Conservation (phyloP, 2,888 invertebrate species). For the Endomychus coccineus region DNA sequence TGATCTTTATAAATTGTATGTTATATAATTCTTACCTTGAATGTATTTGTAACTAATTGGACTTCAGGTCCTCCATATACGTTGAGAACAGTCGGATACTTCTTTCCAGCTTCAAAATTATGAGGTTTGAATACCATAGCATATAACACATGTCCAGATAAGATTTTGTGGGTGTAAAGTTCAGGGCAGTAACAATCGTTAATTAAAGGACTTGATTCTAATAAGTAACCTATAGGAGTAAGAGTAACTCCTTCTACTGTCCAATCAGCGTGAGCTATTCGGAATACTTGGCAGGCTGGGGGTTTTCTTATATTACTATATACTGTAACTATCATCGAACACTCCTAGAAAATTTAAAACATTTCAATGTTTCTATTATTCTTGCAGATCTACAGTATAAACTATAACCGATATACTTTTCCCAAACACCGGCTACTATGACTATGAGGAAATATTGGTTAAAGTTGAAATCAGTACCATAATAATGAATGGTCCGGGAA, state of each 20-base stretch:
- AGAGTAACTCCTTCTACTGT: slow-evolving; percentile 61
- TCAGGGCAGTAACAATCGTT: slow-evolving; percentile 61
- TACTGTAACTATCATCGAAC: slow-evolving; percentile 73
- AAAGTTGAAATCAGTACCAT: no score
- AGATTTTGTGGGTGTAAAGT: slow-evolving; percentile 61
- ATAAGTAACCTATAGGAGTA: slow-evolving; percentile 62
- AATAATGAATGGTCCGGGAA: no score
- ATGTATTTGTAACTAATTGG: slow-evolving; percentile 93
- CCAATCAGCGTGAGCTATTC: slow-evolving; percentile 59
- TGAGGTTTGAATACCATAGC: slow-evolving; percentile 89
- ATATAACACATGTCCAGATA: slow-evolving; percentile 63
- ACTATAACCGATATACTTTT: no score
- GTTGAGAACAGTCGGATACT: slow-evolving; percentile 90
- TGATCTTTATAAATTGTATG: no score
- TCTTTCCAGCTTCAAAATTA: slow-evolving; percentile 54
- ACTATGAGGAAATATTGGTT: no score
- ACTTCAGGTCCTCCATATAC: slow-evolving; percentile 99
- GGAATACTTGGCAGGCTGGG: slow-evolving; percentile 71
- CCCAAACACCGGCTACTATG: slow-evolving; percentile 1
- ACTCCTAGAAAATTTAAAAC: slow-evolving; percentile 51
- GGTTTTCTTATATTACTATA: slow-evolving; percentile 75
- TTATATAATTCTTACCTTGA: slow-evolving; percentile 57
- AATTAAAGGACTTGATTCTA: slow-evolving; percentile 51
- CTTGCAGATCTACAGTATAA: no score
- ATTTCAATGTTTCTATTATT: no score